Percentiles rank a stretch among this genome's conserved stretches.
phyloP scores from a whole-genome alignment of 1,140 invertebrate genomes.

The Zaprionus ornatus region DNA sequence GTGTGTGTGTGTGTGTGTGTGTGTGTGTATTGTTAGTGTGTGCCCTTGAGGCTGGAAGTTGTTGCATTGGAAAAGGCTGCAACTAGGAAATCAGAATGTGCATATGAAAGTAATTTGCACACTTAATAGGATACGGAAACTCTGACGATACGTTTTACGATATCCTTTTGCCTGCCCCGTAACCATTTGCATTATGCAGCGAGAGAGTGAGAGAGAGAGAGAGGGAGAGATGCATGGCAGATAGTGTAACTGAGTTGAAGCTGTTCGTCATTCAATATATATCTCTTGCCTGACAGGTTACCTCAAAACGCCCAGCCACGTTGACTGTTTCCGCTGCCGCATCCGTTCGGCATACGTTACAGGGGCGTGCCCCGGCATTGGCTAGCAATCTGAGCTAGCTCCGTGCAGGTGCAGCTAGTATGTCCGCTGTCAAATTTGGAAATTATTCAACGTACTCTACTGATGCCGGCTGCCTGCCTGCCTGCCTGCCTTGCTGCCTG shows the following conservation, averaged over 20 bases:
- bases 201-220: not conserved
- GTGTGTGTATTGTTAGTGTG: not conserved
- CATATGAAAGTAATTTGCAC: constrained; percentile 80
- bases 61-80: constrained; percentile 42
- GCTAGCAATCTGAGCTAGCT: constrained; percentile 6
- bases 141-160: constrained; percentile 75
- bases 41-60: constrained; percentile 20
- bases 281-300: constrained; percentile 39
- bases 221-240: not conserved
- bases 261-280: constrained; percentile 65
- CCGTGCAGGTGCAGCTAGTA: constrained; percentile 17
- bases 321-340: constrained; percentile 66
- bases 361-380: constrained; percentile 10
- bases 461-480: not conserved
- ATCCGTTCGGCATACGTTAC: constrained; percentile 67
- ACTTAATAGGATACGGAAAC: constrained; percentile 79
- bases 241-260: not conserved
- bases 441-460: constrained; percentile 71
- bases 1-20: not conserved
- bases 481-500: not conserved
- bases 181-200: constrained; percentile 64
- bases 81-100: constrained; percentile 79
- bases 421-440: constrained; percentile 78
- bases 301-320: constrained; percentile 46
- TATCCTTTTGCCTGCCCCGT: constrained; percentile 61